These are phyloP conservation scores for Cheirogaleus major DNA, from an alignment of 2,797 vertebrate genomes.

Conservation along the genomic window DNA sequence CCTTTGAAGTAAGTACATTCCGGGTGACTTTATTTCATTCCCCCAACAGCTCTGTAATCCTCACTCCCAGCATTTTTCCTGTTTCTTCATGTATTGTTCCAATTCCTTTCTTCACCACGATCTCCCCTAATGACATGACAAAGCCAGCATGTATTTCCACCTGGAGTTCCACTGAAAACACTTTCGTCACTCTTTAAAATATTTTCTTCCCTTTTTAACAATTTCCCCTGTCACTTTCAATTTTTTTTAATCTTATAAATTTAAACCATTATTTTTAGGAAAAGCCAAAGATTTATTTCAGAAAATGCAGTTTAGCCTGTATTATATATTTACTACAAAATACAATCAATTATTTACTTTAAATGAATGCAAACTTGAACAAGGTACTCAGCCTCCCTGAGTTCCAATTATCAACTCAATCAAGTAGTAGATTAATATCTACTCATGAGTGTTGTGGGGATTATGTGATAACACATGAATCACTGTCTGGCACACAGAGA, in stretches of 20 bases:
- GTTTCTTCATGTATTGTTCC: neutral
- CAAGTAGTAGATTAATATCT: neutral
- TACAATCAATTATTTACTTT: neutral
- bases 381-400: neutral
- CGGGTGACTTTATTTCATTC: neutral
- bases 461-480: accelerated
- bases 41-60: accelerated
- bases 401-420: neutral
- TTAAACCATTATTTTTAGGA: neutral
- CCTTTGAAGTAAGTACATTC: neutral
- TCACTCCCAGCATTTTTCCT: accelerated
- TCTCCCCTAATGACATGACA: neutral
- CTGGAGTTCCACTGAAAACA: neutral
- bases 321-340: neutral
- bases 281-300: neutral
- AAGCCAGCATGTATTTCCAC: neutral
- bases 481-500: neutral
- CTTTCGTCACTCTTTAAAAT: neutral
- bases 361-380: neutral
- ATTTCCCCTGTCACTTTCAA: neutral
- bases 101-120: neutral
- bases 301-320: neutral
- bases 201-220: neutral
- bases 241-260: neutral
- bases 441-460: neutral